Evolutionary conservation across 2,113 vertebrate species (phyloP).

Genomic region (Cavia porcellus): DNA sequence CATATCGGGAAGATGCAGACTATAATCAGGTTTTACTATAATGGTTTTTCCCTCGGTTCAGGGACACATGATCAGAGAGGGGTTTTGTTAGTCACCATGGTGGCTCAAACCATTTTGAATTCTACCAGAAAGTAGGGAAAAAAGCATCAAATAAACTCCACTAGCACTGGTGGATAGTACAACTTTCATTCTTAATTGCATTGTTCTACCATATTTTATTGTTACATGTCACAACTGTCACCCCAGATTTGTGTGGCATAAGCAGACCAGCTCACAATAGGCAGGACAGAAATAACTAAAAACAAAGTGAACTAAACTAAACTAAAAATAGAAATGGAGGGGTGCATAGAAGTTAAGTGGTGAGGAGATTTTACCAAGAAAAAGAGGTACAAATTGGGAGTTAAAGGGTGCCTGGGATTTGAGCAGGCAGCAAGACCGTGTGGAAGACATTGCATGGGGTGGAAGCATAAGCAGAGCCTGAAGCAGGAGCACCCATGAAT

Average conservation of each 20-base stretch:
- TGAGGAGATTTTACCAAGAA: not conserved
- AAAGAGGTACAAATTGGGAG: not conserved
- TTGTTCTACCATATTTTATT: not conserved
- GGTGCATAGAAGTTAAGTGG: not conserved
- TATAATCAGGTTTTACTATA: not conserved
- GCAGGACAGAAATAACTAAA: slow-evolving; percentile 15
- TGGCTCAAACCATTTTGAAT: slow-evolving; percentile 4
- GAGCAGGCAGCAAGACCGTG: not conserved
- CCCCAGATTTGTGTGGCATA: not conserved
- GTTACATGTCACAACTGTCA: not conserved
- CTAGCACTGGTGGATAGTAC: not conserved
- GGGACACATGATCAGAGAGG: not conserved
- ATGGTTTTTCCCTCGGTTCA: not conserved
- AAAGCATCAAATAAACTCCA: not conserved
- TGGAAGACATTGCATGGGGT: not conserved
- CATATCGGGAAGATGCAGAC: not conserved
- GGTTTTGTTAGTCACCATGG: not conserved
- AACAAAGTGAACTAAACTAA: not conserved
- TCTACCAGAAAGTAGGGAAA: not conserved
- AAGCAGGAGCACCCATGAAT: not conserved
- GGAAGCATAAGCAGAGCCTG: not conserved
- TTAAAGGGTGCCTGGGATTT: not conserved
- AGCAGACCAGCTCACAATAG: not conserved
- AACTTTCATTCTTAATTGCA: slow-evolving; percentile 1
- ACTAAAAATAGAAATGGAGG: not conserved